Evolutionary conservation across 2,888 invertebrate genomes (phyloP).

Genomic region (Xanthostigma xanthostigma): DNA sequence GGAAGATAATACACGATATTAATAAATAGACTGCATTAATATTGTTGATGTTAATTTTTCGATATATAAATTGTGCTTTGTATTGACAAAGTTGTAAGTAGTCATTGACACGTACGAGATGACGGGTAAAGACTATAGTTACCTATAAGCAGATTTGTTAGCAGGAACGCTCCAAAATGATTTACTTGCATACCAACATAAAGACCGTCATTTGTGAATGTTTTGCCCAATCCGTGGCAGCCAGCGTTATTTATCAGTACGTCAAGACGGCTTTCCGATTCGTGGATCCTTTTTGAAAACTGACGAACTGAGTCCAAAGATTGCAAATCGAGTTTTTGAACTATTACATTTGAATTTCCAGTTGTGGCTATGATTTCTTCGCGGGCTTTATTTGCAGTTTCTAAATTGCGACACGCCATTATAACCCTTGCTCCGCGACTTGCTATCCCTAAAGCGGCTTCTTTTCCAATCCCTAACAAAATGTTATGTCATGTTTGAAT

Average conservation of each 20-base stretch:
- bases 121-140: not conserved
- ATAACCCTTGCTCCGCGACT: conserved; percentile 35
- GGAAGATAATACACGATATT: too few species aligned
- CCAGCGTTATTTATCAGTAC: conserved; percentile 53
- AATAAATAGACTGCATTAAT: too few species aligned
- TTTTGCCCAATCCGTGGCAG: conserved; percentile 30
- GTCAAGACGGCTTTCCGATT: conserved; percentile 38
- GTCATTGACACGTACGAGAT: too few species aligned
- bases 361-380: conserved; percentile 23
- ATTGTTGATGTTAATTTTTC: too few species aligned
- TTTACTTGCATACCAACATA: conserved; percentile 52
- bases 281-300: conserved; percentile 45
- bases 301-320: conserved; percentile 39
- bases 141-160: conserved; percentile 48
- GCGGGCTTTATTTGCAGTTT: conserved; percentile 22
- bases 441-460: conserved; percentile 30
- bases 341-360: conserved; percentile 24
- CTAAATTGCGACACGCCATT: conserved; percentile 33
- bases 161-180: conserved; percentile 54
- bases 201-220: conserved; percentile 45
- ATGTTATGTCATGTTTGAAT: too few species aligned
- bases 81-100: too few species aligned
- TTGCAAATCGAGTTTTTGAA: conserved; percentile 35
- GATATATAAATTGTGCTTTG: too few species aligned
- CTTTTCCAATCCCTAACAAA: conserved; percentile 27